Evolutionary conservation across 1,140 invertebrate species (phyloP), one percentile per base, ranked within the genome.

Genomic region (Lordiphosa clarofinis): DNA sequence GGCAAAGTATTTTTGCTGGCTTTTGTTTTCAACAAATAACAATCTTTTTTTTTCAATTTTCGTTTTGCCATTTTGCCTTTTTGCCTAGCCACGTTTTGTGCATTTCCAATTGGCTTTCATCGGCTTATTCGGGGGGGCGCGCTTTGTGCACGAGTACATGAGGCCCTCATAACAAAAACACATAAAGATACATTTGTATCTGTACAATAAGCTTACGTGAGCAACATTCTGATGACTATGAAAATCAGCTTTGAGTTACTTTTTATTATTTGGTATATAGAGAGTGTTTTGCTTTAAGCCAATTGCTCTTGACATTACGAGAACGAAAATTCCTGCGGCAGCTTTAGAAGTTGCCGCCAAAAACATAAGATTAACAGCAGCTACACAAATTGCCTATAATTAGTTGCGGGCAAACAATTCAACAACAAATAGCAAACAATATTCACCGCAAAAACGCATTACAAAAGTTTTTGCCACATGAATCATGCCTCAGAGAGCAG

Each of bases 381-480:
- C 62, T 15, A 55, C 28, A 49, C 62, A 60, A 50, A 58, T 56
- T 48, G 35, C 35, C 35, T 52, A 46, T 47, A 53, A 66, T 56
- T 46, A 12, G 10, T 46, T 46, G 43, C 43, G 43, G 59, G 28
- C 53, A 55, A 60, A 47, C 53, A 60, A 53, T 60, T 53, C 42
- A 33, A 43, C 31, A 67, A 67, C 53, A 56, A 48, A 53, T 49
- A 56, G 47, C 28, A 63, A 67, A 46, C 59, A 31, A 48, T 53
- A 49, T 67, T 31, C 46, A 76, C 76, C 76, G 68, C 76, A 81
- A 46, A 81, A 81, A 72, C 81, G 69, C 76, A 84, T 81, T 81
- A 81, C 76, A 79, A 81, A 74, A 58, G 37, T 81, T 81, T 58
- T 59, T 64, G 54, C 56, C 61, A 60, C 49, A 79, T 81, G 71